Base-by-base conservation (phyloP, 1,140 invertebrate genomes). In the Drosophila takahashii region DNA sequence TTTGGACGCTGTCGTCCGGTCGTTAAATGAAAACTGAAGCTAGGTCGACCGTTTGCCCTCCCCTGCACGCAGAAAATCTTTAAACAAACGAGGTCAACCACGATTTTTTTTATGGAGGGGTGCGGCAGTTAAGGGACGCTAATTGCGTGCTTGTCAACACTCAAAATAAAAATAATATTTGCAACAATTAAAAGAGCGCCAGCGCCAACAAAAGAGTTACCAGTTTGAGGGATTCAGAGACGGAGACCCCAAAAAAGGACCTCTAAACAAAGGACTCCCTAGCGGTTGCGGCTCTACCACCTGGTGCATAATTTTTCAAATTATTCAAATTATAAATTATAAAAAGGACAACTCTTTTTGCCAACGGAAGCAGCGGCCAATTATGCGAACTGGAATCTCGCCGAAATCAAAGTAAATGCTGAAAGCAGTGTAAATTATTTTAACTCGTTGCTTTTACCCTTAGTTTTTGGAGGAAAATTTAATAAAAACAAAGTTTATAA, bases 111-210 rank as follows among this genome's bases (percentile, higher is more conserved):
- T 60, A 47, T 22, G 22, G 36, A 18, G 18, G 16, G 34, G 2
- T 0, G 9, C 34, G 15, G 16, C 18, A 22, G 15, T 18, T 15
- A 45, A 34, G 34, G 42, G 59, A 48, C 71, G 62, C 72, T 84
- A 80, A 84, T 89, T 80, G 84, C 65, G 67, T 66, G 85, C 66
- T 67, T 80, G 84, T 74, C 79, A 80, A 80, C 76, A 81, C 83
- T 76, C 37, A 60, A 79, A 77, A 72, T 79, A 67, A 64, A 69
- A 87, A 87, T 86, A 86, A 87, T 83, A 87, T 87, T 87, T 87
- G 66, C 79, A 81, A 79, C 83, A 87, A 87, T 86, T 86, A 86
- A 80, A 85, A 77, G 52, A 47, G 44, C 74, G 70, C 34, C 60
- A 37, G 26, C 42, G 44, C 44, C 54, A 75, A 67, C 72, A 80